Conservation (phyloP, 2,888 invertebrate genomes). For the Oasisia sp. region DNA sequence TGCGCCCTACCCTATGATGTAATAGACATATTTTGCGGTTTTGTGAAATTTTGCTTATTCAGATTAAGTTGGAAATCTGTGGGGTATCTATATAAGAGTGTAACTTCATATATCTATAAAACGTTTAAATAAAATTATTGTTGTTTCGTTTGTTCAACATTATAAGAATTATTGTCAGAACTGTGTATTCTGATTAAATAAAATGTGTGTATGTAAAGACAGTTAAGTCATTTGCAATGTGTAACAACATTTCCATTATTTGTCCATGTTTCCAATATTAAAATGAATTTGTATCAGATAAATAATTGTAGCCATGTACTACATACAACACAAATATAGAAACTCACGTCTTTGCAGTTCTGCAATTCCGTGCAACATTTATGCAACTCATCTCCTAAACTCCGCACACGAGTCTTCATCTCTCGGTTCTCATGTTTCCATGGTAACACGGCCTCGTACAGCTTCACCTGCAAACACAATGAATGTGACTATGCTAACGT, state of each 20-base stretch:
- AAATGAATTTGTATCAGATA: not conserved
- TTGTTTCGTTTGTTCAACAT: too few relatives aligned
- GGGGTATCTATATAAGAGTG: not conserved
- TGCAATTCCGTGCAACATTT: slow-evolving; percentile 46
- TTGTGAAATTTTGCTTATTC: not conserved
- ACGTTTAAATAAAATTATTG: too few relatives aligned
- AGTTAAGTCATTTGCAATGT: not conserved
- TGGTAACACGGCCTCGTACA: slow-evolving; percentile 58
- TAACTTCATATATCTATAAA: too few relatives aligned
- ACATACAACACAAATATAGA: not conserved
- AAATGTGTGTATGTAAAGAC: too few relatives aligned
- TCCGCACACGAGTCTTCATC: slow-evolving; percentile 49
- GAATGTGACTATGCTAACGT: not conserved
- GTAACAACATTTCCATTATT: not conserved
- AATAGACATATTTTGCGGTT: too few relatives aligned
- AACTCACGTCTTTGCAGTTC: slow-evolving; percentile 52
- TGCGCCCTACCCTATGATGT: too few relatives aligned
- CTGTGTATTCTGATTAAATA: not conserved
- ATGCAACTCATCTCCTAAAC: slow-evolving; percentile 50
- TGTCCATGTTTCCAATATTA: not conserved
- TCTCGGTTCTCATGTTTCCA: slow-evolving; percentile 57
- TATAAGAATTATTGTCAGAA: too few relatives aligned
- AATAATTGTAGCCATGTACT: not conserved
- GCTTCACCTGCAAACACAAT: slow-evolving; percentile 46
- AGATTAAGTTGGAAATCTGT: not conserved